Conservation (phyloP, 1,140 invertebrate species). For the Bombyx mandarina region DNA sequence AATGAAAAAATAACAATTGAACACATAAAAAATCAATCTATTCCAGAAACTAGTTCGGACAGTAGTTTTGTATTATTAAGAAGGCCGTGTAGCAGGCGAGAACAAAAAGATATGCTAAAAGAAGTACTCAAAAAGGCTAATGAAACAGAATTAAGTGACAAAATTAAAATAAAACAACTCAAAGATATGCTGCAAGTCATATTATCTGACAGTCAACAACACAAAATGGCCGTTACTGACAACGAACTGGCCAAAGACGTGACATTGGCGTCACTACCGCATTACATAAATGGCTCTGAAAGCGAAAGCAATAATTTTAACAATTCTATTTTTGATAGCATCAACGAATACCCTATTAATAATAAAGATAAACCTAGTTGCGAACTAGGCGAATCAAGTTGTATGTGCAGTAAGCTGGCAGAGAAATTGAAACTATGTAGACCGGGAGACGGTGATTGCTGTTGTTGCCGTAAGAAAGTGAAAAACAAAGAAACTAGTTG, state of each 20-base stretch:
- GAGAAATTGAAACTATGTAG: slow-evolving; percentile 25
- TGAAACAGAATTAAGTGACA: slow-evolving; percentile 21
- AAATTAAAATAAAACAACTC: slow-evolving; percentile 24
- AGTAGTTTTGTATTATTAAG: slow-evolving; percentile 3
- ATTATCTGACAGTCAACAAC: slow-evolving; percentile 35
- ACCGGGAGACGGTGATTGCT: slow-evolving; percentile 18
- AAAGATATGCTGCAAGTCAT: slow-evolving; percentile 33
- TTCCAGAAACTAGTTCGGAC: too few relatives aligned
- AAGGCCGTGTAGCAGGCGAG: slow-evolving; percentile 14
- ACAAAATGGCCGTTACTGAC: slow-evolving; percentile 17
- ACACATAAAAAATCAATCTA: too few relatives aligned
- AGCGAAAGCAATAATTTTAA: slow-evolving; percentile 34
- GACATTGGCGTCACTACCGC: slow-evolving; percentile 22
- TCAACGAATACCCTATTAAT: slow-evolving; percentile 15
- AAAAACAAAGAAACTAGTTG: slow-evolving; percentile 27
- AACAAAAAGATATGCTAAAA: slow-evolving; percentile 40
- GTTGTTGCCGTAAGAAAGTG: slow-evolving; percentile 25
- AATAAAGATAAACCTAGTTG: slow-evolving; percentile 5
- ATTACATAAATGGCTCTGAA: slow-evolving; percentile 25
- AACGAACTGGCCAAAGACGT: slow-evolving; percentile 28
- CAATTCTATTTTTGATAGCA: slow-evolving; percentile 14
- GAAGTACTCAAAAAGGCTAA: slow-evolving; percentile 28
- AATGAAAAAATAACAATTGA: neutral
- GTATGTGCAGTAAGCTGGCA: slow-evolving; percentile 28
- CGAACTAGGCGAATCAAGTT: slow-evolving; percentile 8